These are phyloP conservation scores for Cephonodes hylas DNA, from an alignment of 2,888 invertebrate genomes.

Conservation along the genomic window DNA sequence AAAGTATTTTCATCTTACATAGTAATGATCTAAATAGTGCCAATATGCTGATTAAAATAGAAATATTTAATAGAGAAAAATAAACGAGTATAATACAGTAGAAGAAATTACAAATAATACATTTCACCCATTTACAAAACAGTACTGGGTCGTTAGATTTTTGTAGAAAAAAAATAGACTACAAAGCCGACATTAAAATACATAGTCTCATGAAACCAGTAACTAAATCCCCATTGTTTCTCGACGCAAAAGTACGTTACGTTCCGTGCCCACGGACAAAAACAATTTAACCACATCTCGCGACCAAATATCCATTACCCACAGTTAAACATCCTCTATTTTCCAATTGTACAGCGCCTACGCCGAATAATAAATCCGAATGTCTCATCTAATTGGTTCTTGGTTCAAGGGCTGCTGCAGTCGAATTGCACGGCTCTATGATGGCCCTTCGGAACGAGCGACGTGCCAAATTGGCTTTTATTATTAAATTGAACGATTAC, in stretches of 20 bases:
- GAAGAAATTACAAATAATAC: no score
- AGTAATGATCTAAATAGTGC: no score
- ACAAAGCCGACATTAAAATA: not conserved
- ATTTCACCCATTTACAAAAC: no score
- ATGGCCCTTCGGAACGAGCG: conserved; percentile 30
- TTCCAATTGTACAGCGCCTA: conserved; percentile 55
- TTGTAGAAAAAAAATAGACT: not conserved
- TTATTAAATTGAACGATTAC: conserved; percentile 61
- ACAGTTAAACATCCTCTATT: conserved; percentile 47
- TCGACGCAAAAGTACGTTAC: not conserved
- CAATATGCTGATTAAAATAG: no score
- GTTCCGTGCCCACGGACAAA: not conserved
- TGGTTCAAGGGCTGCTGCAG: conserved; percentile 55
- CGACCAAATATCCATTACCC: conserved; percentile 25
- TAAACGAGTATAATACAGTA: no score
- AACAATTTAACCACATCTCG: not conserved
- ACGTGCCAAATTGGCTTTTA: conserved; percentile 64
- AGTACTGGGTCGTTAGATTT: no score
- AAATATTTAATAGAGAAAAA: no score
- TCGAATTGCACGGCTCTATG: conserved; percentile 63
- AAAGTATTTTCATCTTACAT: no score
- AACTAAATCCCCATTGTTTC: not conserved
- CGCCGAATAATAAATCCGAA: conserved; percentile 65
- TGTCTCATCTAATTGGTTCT: conserved; percentile 71
- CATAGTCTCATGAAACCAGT: not conserved